Conservation (phyloP, 2,797 vertebrate genomes). For the Scarus forsteni region DNA sequence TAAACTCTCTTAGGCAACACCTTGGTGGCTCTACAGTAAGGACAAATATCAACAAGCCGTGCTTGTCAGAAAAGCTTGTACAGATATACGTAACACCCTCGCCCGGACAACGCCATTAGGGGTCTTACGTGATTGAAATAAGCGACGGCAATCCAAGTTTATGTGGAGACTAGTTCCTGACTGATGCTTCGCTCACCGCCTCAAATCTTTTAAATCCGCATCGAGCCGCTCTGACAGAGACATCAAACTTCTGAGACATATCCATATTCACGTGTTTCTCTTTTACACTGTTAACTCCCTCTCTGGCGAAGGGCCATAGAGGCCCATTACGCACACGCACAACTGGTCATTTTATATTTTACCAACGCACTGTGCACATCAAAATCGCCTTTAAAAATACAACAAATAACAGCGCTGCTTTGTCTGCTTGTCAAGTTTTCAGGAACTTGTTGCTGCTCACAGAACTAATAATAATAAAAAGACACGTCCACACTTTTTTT, state of each 20-base stretch:
- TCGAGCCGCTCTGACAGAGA: conserved; percentile 43
- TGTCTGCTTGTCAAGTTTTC: conserved; percentile 73
- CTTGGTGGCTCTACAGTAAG: conserved; percentile 90
- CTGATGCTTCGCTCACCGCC: conserved; percentile 73
- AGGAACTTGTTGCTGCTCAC: conserved; percentile 93
- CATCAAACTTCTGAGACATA: conserved; percentile 69
- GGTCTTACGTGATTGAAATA: conserved; percentile 95
- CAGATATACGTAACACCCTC: conserved; percentile 92
- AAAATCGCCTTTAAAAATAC: conserved; percentile 79
- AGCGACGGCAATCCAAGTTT: conserved; percentile 87
- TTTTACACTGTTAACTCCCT: conserved; percentile 58
- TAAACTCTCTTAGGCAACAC: conserved; percentile 93
- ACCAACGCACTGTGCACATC: conserved; percentile 63
- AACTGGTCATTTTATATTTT: conserved; percentile 71
- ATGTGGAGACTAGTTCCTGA: conserved; percentile 83
- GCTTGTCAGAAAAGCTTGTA: conserved; percentile 85
- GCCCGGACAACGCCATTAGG: conserved; percentile 90
- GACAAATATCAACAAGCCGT: conserved; percentile 90
- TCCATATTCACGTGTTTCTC: conserved; percentile 68
- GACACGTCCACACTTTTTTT: not conserved
- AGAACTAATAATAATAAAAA: conserved; percentile 21
- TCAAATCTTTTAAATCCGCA: conserved; percentile 72
- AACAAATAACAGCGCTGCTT: conserved; percentile 65
- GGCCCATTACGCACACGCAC: conserved; percentile 80
- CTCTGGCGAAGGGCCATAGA: conserved; percentile 69